phyloP scores from a whole-genome alignment of 2,888 invertebrate genomes.

The Heterodera filipjevi region DNA sequence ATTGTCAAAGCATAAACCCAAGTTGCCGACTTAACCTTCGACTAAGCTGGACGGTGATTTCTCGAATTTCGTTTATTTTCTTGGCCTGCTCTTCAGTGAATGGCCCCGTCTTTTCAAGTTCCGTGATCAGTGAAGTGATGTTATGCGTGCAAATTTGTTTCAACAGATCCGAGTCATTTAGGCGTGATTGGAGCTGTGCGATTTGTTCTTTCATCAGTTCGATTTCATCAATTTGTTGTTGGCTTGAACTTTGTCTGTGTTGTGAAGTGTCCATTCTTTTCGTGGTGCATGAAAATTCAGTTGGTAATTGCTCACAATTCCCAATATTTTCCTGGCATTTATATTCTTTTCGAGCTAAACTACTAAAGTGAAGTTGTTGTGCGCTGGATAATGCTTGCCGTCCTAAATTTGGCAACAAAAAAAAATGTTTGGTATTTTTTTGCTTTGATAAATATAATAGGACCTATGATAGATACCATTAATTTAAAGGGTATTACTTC shows the following conservation, averaged over 20 bases:
- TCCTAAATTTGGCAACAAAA: not conserved
- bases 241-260: not conserved
- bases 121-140: slow-evolving; percentile 23
- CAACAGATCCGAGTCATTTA: slow-evolving; percentile 63
- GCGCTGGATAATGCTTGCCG: slow-evolving; percentile 24
- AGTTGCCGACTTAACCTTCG: not conserved
- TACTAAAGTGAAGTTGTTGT: slow-evolving; percentile 17
- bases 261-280: no score
- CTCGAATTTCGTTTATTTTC: slow-evolving; percentile 10
- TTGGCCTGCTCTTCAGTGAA: not conserved
- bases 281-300: not conserved
- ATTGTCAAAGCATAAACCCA: no score
- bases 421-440: not conserved
- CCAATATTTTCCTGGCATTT: not conserved
- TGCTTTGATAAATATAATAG: no score
- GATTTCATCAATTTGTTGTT: not conserved
- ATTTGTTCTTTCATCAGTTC: slow-evolving; percentile 62
- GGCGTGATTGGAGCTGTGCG: slow-evolving; percentile 62
- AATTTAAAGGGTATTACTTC: not conserved
- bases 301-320: not conserved
- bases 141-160: slow-evolving; percentile 40
- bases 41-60: not conserved
- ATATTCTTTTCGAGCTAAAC: not conserved
- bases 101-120: slow-evolving; percentile 23
- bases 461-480: no score